Percentiles rank a stretch among this genome's conserved stretches.
These are phyloP conservation scores for Lasioglossum zephyrum DNA, from an alignment of 2,888 invertebrate species.

Conservation along the genomic window DNA sequence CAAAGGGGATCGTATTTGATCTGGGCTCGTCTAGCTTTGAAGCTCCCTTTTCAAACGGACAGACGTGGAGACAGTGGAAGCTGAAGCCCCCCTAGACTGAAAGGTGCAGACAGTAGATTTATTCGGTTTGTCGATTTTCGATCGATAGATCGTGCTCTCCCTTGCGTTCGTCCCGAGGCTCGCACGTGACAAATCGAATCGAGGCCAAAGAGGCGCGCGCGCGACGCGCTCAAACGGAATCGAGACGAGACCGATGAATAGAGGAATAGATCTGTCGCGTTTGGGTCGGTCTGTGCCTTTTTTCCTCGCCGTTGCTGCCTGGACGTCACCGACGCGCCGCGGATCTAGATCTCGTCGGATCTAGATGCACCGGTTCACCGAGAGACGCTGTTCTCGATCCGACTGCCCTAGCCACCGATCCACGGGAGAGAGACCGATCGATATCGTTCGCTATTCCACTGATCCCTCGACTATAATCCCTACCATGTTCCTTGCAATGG, in stretches of 20 bases:
- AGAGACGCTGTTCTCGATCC: constrained; percentile 8
- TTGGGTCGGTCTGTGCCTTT: constrained; percentile 41
- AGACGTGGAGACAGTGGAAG: neutral
- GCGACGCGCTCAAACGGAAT: neutral
- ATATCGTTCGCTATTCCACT: constrained; percentile 7
- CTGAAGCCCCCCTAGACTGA: neutral
- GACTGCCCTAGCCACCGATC: constrained; percentile 28
- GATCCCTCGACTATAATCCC: neutral
- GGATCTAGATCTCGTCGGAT: constrained; percentile 48
- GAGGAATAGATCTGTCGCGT: constrained; percentile 64
- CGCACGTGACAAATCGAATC: constrained; percentile 60
- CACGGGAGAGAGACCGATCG: constrained; percentile 34
- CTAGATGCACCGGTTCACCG: constrained; percentile 26
- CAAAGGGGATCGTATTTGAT: neutral
- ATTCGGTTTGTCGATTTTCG: constrained; percentile 32
- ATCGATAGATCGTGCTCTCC: constrained; percentile 31
- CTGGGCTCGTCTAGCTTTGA: neutral
- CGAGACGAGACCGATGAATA: constrained; percentile 51
- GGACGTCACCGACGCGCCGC: constrained; percentile 12
- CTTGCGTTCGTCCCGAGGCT: constrained; percentile 23
- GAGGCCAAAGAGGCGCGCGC: constrained; percentile 40
- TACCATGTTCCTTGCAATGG: neutral
- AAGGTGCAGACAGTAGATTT: constrained; percentile 38
- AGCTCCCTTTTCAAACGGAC: neutral
- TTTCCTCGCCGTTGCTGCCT: neutral